Conservation (phyloP, 1,140 invertebrate species). For the Bombus polaris region DNA sequence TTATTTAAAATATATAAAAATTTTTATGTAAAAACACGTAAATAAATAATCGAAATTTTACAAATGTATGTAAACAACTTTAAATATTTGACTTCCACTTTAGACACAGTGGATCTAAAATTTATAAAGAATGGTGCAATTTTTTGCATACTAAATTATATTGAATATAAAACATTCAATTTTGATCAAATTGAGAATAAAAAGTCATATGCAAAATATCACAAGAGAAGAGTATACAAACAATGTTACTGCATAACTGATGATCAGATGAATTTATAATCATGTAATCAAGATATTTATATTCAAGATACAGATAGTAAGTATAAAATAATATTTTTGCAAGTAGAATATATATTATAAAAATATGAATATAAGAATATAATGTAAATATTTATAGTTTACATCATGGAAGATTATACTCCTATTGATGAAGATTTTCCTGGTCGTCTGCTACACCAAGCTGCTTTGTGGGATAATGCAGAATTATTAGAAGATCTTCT, state of each 20-base stretch:
- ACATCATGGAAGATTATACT: constrained; percentile 85
- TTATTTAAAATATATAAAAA: background rate
- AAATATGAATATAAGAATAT: background rate
- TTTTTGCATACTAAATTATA: background rate
- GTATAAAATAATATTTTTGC: constrained; percentile 10
- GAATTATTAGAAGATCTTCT: constrained; percentile 93
- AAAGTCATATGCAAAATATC: constrained; percentile 23
- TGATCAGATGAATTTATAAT: constrained; percentile 1
- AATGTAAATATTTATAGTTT: constrained; percentile 27
- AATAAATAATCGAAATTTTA: constrained; percentile 18
- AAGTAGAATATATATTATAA: too few species aligned
- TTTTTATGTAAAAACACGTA: background rate
- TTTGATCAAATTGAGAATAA: constrained; percentile 16
- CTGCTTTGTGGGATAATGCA: constrained; percentile 95
- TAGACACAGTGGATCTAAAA: constrained; percentile 21
- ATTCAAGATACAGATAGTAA: constrained; percentile 11
- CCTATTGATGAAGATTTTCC: constrained; percentile 92
- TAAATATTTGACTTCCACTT: constrained; percentile 25
- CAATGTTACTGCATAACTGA: constrained; percentile 1
- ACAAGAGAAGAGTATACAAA: constrained; percentile 5
- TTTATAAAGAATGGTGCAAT: background rate
- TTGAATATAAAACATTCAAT: constrained; percentile 12
- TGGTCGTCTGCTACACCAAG: constrained; percentile 90
- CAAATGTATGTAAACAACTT: constrained; percentile 43
- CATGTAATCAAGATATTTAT: background rate